Evolutionary conservation across 2,888 invertebrate species (phyloP), one percentile per base, ranked within the genome.

Genomic region (Luffia ferchaultella): DNA sequence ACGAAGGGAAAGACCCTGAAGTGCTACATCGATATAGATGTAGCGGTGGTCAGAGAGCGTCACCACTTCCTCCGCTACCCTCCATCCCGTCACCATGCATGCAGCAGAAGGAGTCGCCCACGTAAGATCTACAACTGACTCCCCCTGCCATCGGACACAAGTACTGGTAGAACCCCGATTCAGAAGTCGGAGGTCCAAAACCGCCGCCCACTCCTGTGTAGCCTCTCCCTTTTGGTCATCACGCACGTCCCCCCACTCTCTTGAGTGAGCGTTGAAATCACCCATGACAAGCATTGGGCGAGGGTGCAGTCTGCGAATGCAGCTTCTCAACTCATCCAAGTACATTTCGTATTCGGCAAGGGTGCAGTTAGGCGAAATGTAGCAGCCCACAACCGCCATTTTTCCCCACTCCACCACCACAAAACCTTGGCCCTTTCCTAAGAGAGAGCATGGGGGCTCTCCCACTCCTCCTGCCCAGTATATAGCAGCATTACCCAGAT

Each of bases 131-230:
- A 58, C 57, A 2, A 57, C 55, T 1, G 59, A 60, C 1, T 53
- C 56, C 1, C 61, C 59, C 17, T 52, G 45, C 7, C 43, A 50
- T 2, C 58, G 54, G 16, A 60, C 57, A n/a, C 57, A 61, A 0
- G 60, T 60, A 42, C 50, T 19, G 1, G 49, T 49, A 1, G 53
- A 50, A 0, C 58, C 60, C 9, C 44, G 45, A 42, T 60, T 60
- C 0, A 54, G 9, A 0, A 57, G 12, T 0, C 44, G 2, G 0
- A 61, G 53, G 0, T 55, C 58, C 2, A 43, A 41, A 0, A 18
- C n/a, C 12, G 40, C 12, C 0, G 48, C 52, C 58, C 59, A 59
- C 1, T 51, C 54, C 18, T 54, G 57, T 1, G 58, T 40, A 0
- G 18, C 30, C 12, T 42, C 42, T 1, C 58, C 60, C 0, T 53